phyloP scores from a whole-genome alignment of 2,888 invertebrate species.

The Mongoloraphidia duomilia region DNA sequence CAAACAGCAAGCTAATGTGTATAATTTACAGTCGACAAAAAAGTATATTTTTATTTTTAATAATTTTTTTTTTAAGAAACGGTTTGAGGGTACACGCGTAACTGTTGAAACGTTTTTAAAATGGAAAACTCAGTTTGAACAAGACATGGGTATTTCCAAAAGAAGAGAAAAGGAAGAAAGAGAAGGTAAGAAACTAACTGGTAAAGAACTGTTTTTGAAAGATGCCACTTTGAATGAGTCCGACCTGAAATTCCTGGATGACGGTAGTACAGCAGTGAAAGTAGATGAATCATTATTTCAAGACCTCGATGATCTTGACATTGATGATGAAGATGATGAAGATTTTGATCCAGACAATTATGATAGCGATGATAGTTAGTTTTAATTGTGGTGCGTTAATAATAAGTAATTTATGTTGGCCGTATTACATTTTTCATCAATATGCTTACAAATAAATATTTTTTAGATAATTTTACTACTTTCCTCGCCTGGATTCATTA shows the following conservation, averaged over 20 bases:
- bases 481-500: no score
- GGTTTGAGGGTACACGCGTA: conserved; percentile 90
- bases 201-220: conserved; percentile 82
- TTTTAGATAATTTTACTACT: no score
- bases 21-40: no score
- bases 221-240: conserved; percentile 92
- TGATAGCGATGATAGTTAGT: conserved; percentile 19
- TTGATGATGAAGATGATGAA: conserved; percentile 45
- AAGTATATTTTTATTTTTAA: neutral
- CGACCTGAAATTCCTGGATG: conserved; percentile 88
- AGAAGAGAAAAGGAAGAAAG: conserved; percentile 55
- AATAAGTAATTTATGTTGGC: no score
- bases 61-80: conserved; percentile 45
- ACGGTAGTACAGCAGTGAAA: conserved; percentile 56
- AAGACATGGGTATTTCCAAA: conserved; percentile 65
- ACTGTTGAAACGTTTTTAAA: conserved; percentile 88
- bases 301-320: conserved; percentile 70
- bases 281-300: conserved; percentile 90
- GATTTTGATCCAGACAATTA: conserved; percentile 41
- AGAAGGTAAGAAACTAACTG: conserved; percentile 74
- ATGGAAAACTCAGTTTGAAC: conserved; percentile 90
- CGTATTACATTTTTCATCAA: no score
- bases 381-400: no score
- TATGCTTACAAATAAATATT: no score
- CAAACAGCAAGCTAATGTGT: neutral